Percentiles rank a stretch among this genome's conserved stretches.
Conservation (phyloP, 2,888 invertebrate genomes). For the Drosophila peninsularis region DNA sequence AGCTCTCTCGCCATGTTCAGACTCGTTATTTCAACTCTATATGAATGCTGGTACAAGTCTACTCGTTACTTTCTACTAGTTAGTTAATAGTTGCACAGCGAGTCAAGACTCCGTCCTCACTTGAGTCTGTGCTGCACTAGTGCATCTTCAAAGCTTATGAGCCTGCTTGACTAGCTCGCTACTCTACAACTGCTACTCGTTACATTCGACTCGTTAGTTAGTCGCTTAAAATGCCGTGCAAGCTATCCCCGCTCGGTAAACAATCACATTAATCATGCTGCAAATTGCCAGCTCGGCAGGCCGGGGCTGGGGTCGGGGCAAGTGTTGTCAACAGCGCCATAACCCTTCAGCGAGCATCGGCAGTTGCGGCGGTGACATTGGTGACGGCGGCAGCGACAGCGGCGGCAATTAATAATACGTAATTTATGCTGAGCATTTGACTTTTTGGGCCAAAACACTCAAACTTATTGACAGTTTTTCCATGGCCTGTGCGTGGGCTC, state of each 20-base stretch:
- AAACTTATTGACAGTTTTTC: constrained; percentile 65
- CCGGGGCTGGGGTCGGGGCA: constrained; percentile 19
- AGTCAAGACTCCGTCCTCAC: background rate
- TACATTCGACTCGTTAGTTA: background rate
- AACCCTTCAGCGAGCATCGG: constrained; percentile 62
- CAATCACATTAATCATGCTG: constrained; percentile 50
- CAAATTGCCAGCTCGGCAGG: constrained; percentile 34
- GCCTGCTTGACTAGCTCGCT: constrained; percentile 1
- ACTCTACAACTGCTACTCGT: constrained; percentile 1
- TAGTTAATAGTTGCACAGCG: background rate
- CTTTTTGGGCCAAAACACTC: constrained; percentile 67
- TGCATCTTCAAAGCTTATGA: background rate
- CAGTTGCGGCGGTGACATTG: constrained; percentile 35
- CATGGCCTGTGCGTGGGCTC: constrained; percentile 42
- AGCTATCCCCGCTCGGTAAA: constrained; percentile 37
- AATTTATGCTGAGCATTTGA: constrained; percentile 73
- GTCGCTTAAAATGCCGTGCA: constrained; percentile 8
- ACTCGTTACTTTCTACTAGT: constrained; percentile 1
- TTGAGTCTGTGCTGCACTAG: background rate
- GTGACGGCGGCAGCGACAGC: constrained; percentile 37
- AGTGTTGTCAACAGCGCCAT: constrained; percentile 71
- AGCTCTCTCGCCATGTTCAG: too few relatives aligned
- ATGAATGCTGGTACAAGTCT: background rate
- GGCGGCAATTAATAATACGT: constrained; percentile 76
- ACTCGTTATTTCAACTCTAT: too few relatives aligned